These are phyloP conservation scores for Trichonephila inaurata DNA, from an alignment of 1,140 invertebrate species.

Conservation along the genomic window DNA sequence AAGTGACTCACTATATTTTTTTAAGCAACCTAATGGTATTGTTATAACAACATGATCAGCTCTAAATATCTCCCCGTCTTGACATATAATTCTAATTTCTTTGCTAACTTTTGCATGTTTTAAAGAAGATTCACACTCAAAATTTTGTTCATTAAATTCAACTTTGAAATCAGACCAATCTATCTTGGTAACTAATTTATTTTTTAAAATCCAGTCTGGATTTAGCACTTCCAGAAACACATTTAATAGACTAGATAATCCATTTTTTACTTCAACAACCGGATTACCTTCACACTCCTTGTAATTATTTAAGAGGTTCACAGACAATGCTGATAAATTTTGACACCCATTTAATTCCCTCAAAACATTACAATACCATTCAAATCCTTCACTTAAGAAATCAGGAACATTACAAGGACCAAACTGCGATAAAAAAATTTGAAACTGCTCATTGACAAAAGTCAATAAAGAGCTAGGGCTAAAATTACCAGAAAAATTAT, in stretches of 20 bases:
- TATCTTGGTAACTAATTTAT: slow-evolving; percentile 79
- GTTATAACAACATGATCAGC: slow-evolving; percentile 95
- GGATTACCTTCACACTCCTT: slow-evolving; percentile 68
- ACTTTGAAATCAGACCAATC: slow-evolving; percentile 79
- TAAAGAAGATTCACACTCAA: not conserved
- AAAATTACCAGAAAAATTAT: slow-evolving; percentile 5
- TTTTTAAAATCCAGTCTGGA: slow-evolving; percentile 57
- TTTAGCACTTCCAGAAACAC: slow-evolving; percentile 55
- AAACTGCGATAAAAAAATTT: not conserved
- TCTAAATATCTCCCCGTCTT: slow-evolving; percentile 87
- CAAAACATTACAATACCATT: slow-evolving; percentile 62
- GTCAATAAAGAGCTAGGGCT: not conserved
- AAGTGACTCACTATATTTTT: slow-evolving; percentile 86
- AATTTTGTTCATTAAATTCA: not conserved
- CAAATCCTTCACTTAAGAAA: slow-evolving; percentile 14
- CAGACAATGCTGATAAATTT: slow-evolving; percentile 39
- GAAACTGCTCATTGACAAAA: not conserved
- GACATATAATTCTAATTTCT: slow-evolving; percentile 81
- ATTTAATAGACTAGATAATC: slow-evolving; percentile 44
- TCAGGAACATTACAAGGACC: not conserved
- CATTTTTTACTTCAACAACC: slow-evolving; percentile 65
- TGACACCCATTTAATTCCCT: slow-evolving; percentile 63
- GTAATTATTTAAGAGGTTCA: slow-evolving; percentile 30
- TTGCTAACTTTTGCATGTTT: not conserved
- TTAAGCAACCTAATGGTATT: slow-evolving; percentile 94